Base-by-base conservation (phyloP, 2,888 invertebrate species). In the Abrostola tripartita region DNA sequence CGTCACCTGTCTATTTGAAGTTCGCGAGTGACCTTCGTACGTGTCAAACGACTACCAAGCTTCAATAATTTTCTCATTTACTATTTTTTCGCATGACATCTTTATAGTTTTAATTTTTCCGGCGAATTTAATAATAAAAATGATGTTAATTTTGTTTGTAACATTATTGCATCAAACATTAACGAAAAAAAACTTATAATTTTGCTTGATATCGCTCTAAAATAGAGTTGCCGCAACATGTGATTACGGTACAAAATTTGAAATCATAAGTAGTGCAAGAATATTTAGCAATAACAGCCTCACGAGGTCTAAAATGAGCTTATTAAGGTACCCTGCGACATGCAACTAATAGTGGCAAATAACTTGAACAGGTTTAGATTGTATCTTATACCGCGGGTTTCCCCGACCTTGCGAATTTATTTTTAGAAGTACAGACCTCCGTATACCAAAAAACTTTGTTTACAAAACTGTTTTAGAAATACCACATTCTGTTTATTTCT, bases 361-460 rank as follows among this genome's bases (percentile, higher is more conserved):
- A 68, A 54, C 53, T 62, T 62, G 37, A 65, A 66, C 64, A 61
- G 52, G 67, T 79, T 76, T 71, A 71, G 68, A 78, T 64, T 71
- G 80, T 69, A 63, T 55, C 64, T 57, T 37, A 41, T n/a, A 35
- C 44, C 14, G 50, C 55, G 78, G 84, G 79, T 74, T 84, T 84
- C 79, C 84, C 84, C 82, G 68, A 68, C 83, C 84, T 84, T 81
- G 83, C 52, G 37, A 12, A 61, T 55, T 55, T 71, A 62, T 74
- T 76, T 77, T 69, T 66, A 37, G 49, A 54, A 61, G 61, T 55
- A 68, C 53, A 24, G 58, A 68, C 70, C 69, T 76, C 55, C 61
- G 24, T 57, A 58, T 14, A 9, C 42, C 38, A 57, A 58, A 64
- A 49, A 52, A 63, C 36, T 51, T 50, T 74, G 61, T 75, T 80